Base-by-base conservation (phyloP, 2,113 vertebrate species). In the Apaloderma vittatum region DNA sequence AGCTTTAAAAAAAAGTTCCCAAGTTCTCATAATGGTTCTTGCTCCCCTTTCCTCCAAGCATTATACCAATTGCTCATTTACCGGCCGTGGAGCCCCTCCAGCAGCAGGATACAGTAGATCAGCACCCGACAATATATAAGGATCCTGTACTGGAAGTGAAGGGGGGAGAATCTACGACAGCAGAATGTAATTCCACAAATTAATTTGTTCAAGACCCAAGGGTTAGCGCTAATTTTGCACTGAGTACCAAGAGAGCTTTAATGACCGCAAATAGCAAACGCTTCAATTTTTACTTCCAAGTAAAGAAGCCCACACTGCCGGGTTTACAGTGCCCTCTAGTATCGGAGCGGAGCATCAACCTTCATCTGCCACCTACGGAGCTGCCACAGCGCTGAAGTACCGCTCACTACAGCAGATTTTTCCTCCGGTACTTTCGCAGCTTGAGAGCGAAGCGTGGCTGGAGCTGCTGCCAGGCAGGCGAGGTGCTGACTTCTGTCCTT, bases 291-390 rank as follows among this genome's bases (percentile, higher is more conserved):
- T 12, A 16, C 90, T 82, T 10, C n/a, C 48, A 40, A 40, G 40
- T 40, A 40, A 40, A 40, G 59, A 57, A 97, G 88, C 58, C 94
- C 14, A 70, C 91, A 94, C 96, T 85, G 93, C 78, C 93, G 92
- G 95, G 92, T 94, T 96, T 82, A 94, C 93, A 97, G 97, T 97
- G 97, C 97, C 97, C 97, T 96, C 96, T 96, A 97, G 97, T 96
- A 97, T 96, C 92, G 66, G 59, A 12, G 46, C 0, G 65, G 29
- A 94, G 96, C 96, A 97, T 88, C 48, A 61, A 94, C 95, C 89
- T 14, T 6, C 46, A 6, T 5, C 20, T 91, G 94, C 86, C 93
- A 87, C 91, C 91, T 21, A 27, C 76, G 36, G 75, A 92, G 58
- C 80, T 59, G 84, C 76, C 93, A 59, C 89, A 43, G 37, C 24